Evolutionary conservation across 2,888 invertebrate genomes (phyloP).

Genomic region (Neoscelio sp.): DNA sequence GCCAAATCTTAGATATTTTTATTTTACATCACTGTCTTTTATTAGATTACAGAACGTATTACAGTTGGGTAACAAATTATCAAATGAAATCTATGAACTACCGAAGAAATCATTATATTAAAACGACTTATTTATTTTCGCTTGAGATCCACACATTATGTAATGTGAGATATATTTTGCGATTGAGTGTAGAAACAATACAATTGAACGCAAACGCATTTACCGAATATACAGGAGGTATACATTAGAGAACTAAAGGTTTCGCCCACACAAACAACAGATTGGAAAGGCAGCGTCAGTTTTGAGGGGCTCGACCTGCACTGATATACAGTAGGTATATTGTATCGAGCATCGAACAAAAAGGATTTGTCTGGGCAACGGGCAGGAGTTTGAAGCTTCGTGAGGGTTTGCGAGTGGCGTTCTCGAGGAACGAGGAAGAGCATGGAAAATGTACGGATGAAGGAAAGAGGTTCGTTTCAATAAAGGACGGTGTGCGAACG

Average conservation of each 20-base stretch:
- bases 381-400: constrained; percentile 27
- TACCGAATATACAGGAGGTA: constrained; percentile 19
- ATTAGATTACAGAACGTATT: constrained; percentile 5
- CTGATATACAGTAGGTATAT: constrained; percentile 56
- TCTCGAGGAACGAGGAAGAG: constrained; percentile 12
- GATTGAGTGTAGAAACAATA: constrained; percentile 39
- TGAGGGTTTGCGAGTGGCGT: constrained; percentile 9
- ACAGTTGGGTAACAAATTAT: constrained; percentile 1
- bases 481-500: constrained; percentile 36
- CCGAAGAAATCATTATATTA: not conserved
- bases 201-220: constrained; percentile 49
- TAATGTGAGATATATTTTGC: constrained; percentile 42
- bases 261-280: constrained; percentile 47
- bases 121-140: constrained; percentile 25
- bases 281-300: constrained; percentile 54
- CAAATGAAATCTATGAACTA: constrained; percentile 29
- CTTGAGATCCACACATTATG: constrained; percentile 21
- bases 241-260: constrained; percentile 23
- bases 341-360: constrained; percentile 60
- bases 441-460: constrained; percentile 14
- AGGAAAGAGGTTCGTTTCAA: constrained; percentile 38
- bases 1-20: no score
- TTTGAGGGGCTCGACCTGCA: constrained; percentile 59
- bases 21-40: not conserved
- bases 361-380: constrained; percentile 52